phyloP scores from a whole-genome alignment of 2,113 vertebrate genomes.

The Phylloscopus trochilus region DNA sequence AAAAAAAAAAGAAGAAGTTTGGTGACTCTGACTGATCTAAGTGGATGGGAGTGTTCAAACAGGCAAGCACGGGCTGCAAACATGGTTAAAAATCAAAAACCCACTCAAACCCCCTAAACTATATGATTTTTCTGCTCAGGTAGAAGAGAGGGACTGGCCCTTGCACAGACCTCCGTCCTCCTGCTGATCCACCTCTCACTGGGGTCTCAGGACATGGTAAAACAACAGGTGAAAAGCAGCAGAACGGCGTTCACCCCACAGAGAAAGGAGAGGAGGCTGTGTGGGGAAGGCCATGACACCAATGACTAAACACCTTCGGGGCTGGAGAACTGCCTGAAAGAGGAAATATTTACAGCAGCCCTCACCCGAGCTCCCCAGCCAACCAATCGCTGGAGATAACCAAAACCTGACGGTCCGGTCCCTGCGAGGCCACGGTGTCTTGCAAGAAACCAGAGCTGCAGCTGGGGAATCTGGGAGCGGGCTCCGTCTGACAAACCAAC shows the following conservation, averaged over 20 bases:
- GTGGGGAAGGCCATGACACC: not conserved
- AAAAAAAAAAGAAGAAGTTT: slow-evolving; percentile 29
- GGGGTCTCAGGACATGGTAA: fast-evolving
- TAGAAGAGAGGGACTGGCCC: not conserved
- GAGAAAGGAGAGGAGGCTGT: not conserved
- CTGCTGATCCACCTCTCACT: fast-evolving
- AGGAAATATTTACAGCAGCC: not conserved
- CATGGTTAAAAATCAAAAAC: not conserved
- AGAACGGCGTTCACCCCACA: fast-evolving
- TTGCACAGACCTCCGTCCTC: not conserved
- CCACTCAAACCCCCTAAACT: not conserved
- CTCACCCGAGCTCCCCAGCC: not conserved
- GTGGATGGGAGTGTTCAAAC: slow-evolving; percentile 16
- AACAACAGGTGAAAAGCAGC: not conserved
- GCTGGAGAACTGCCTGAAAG: not conserved
- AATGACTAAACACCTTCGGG: not conserved
- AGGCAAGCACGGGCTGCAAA: not conserved
- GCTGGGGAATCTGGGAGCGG: not conserved
- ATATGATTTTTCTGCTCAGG: not conserved
- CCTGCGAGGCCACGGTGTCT: not conserved
- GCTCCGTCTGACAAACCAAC: not conserved
- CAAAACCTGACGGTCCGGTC: not conserved
- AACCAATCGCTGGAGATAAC: not conserved
- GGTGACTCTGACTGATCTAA: slow-evolving; percentile 8
- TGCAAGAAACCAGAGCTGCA: not conserved